A percentile compares a stretch with the other conserved stretches of the same genome.
Conservation (phyloP, 1,140 invertebrate genomes). For the Bombus confusus region DNA sequence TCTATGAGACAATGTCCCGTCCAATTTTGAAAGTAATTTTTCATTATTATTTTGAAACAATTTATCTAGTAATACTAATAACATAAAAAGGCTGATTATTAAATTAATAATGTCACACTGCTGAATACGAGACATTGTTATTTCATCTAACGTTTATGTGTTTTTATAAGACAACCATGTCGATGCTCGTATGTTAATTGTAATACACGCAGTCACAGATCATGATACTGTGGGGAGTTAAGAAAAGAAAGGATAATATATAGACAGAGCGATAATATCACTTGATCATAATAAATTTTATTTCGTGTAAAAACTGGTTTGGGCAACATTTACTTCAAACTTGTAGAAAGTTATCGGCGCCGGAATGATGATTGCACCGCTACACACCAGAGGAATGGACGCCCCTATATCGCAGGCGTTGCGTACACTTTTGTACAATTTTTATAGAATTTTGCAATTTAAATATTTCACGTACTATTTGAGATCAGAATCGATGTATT, state of each 20-base stretch:
- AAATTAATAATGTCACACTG: not conserved
- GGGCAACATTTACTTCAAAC: not conserved
- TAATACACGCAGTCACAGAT: not conserved
- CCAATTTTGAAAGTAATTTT: not conserved
- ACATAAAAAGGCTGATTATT: too few species aligned
- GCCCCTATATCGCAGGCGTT: conserved; percentile 32
- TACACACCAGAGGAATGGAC: conserved; percentile 50
- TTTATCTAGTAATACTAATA: not conserved
- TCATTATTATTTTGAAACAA: not conserved
- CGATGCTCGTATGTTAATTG: not conserved
- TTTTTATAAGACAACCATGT: too few species aligned
- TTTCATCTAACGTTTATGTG: not conserved
- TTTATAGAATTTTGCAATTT: not conserved
- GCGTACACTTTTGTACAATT: not conserved
- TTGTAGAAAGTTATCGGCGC: conserved; percentile 49
- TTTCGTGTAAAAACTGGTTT: not conserved
- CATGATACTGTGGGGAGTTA: not conserved
- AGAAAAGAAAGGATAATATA: not conserved
- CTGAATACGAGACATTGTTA: not conserved
- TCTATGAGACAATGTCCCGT: too few species aligned
- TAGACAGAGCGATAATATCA: conserved; percentile 3
- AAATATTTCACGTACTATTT: not conserved
- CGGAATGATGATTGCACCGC: conserved; percentile 65
- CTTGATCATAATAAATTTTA: conserved; percentile 28
- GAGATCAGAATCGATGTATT: too few species aligned